Percentiles rank a stretch among this genome's conserved stretches.
Evolutionary conservation across 2,888 invertebrate genomes (phyloP).

Genomic region (Atrina japonica): DNA sequence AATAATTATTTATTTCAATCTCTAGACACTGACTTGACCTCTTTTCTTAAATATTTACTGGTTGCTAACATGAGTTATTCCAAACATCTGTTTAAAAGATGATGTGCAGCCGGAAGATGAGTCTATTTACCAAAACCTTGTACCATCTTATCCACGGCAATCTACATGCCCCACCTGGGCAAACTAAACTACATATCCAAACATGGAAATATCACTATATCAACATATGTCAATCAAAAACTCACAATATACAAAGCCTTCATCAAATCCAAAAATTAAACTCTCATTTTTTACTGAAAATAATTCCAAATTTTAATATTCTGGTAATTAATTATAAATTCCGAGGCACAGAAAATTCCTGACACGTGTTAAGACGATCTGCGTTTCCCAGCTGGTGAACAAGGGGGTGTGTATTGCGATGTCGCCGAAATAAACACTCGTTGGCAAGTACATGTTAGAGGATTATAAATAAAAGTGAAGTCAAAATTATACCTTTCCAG

Average conservation of each 20-base stretch:
- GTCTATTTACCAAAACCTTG: too few relatives aligned
- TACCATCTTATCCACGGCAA: neutral
- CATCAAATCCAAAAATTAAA: too few relatives aligned
- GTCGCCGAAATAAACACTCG: conserved; percentile 24
- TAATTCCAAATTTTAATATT: too few relatives aligned
- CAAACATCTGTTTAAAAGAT: too few relatives aligned
- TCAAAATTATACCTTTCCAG: conserved; percentile 66
- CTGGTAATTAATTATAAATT: conserved; percentile 7
- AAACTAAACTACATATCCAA: conserved; percentile 7
- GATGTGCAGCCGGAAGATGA: too few relatives aligned
- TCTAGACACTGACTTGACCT: too few relatives aligned
- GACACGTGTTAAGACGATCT: conserved; percentile 36
- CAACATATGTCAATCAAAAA: too few relatives aligned
- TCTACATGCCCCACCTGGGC: neutral
- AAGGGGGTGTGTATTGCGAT: conserved; percentile 27
- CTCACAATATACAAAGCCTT: too few relatives aligned
- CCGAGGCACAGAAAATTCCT: conserved; percentile 13
- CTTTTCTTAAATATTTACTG: too few relatives aligned
- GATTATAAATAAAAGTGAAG: conserved; percentile 18
- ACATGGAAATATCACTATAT: conserved; percentile 6
- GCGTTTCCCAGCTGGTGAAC: conserved; percentile 19
- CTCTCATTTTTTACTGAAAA: too few relatives aligned
- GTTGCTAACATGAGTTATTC: too few relatives aligned
- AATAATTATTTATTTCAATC: too few relatives aligned
- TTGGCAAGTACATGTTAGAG: conserved; percentile 33